Evolutionary conservation across 1,140 invertebrate species (phyloP).

Genomic region (Oreohelix idahoensis): DNA sequence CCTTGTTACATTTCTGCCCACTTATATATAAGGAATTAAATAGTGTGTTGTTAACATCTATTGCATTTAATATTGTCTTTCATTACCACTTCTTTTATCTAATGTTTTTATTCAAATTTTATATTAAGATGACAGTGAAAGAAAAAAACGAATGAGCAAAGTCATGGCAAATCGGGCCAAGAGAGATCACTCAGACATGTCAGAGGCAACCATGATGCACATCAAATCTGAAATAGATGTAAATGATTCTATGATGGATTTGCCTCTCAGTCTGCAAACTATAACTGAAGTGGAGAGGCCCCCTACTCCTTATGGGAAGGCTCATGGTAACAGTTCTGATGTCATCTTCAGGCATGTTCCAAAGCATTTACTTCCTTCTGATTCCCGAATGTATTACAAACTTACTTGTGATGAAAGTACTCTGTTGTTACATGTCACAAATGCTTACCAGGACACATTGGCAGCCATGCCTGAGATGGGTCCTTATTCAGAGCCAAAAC

Average conservation of each 20-base stretch:
- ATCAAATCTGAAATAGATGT: constrained; percentile 5
- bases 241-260: not conserved
- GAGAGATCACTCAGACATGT: not conserved
- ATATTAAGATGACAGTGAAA: constrained; percentile 44
- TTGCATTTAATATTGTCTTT: too few species aligned
- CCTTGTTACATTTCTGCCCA: too few species aligned
- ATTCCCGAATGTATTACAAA: constrained; percentile 40
- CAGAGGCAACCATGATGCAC: not conserved
- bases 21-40: too few species aligned
- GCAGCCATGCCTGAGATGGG: constrained; percentile 41
- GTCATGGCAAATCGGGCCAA: constrained; percentile 46
- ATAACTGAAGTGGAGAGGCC: constrained; percentile 24
- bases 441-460: constrained; percentile 44
- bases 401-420: constrained; percentile 30
- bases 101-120: too few species aligned
- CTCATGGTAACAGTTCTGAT: constrained; percentile 25
- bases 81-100: too few species aligned
- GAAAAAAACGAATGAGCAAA: constrained; percentile 44
- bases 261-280: not conserved
- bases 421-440: constrained; percentile 35
- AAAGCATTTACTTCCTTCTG: constrained; percentile 31
- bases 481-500: constrained; percentile 39
- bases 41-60: too few species aligned
- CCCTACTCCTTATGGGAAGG: constrained; percentile 24
- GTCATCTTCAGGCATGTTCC: constrained; percentile 40